Evolutionary conservation across 2,113 vertebrate species (phyloP), one percentile per base, ranked within the genome.

Genomic region (Nymphicus hollandicus): DNA sequence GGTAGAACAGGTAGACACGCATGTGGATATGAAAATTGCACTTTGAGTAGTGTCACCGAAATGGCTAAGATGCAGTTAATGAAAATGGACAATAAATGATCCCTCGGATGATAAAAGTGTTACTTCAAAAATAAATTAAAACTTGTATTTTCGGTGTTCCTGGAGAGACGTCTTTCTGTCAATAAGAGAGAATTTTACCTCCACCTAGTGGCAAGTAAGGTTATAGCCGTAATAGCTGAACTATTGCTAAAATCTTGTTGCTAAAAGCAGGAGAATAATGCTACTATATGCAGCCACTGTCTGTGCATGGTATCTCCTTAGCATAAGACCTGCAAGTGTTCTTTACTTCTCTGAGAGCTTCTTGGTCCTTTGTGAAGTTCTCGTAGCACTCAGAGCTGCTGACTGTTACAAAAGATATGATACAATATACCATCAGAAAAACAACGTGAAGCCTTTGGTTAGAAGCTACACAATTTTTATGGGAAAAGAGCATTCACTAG

Each of bases 191-290:
- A 72, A 52, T 69, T 85, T 68, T 94, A 91, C 49, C 73, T 95
- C 93, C 93, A 87, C 63, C 94, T 95, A 76, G 77, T 69, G 95
- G 93, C 53, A 89, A 76, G 29, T 68, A 56, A 37, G 7, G 28
- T 81, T 61, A 31, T 56, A 91, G 46, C n/a, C 11, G 2, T 41
- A 81, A 24, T 23, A 49, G 3, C 49, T 61, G 7, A 83, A 55
- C 29, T 24, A 5, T 15, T 49, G 43, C 61, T 46, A 46, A 56
- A 82, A 91, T 52, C 12, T 6, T 33, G 17, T 15, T 64, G 23
- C 29, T 93, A 39, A 74, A 94, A 80, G 35, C 35, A 71, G n/a
- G 55, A 58, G 71, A 49, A 53, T 24, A 70, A 13, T n/a, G 15
- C 23, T 13, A 4, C 31, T 56, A 4, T 20, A 46, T 69, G 33